phyloP scores from a whole-genome alignment of 2,113 vertebrate genomes.

The Ailuropoda melanoleuca region DNA sequence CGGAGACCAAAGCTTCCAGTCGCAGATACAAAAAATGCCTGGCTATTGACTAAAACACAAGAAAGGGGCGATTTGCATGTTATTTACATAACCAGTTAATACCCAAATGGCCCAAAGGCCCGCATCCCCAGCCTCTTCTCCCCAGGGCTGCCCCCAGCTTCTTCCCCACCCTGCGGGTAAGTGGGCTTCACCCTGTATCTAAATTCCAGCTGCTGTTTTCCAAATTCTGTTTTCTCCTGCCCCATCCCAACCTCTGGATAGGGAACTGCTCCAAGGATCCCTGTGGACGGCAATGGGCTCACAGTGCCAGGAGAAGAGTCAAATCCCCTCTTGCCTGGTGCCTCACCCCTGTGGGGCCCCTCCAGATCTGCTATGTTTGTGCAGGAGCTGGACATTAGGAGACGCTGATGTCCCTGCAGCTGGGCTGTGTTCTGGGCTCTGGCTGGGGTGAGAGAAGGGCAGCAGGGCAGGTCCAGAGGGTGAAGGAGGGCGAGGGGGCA shows the following conservation, averaged over 20 bases:
- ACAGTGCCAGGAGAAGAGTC: background rate
- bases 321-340: background rate
- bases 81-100: slow-evolving; percentile 53
- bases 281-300: background rate
- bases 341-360: background rate
- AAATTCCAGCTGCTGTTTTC: background rate
- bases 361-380: background rate
- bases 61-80: slow-evolving; percentile 24
- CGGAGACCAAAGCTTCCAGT: slow-evolving; percentile 37
- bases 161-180: background rate
- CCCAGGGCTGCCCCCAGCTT: background rate
- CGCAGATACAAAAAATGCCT: slow-evolving; percentile 57
- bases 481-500: background rate
- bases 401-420: slow-evolving; percentile 11
- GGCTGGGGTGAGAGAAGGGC: background rate
- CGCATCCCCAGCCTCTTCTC: background rate
- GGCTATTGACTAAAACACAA: slow-evolving; percentile 44
- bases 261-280: no score
- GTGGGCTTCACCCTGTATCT: background rate
- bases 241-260: background rate
- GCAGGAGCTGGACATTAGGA: background rate
- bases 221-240: background rate
- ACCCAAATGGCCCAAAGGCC: no score
- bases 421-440: slow-evolving; percentile 8
- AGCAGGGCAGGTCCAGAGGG: background rate